phyloP scores from a whole-genome alignment of 1,140 invertebrate species.

The Caligus rogercresseyi region DNA sequence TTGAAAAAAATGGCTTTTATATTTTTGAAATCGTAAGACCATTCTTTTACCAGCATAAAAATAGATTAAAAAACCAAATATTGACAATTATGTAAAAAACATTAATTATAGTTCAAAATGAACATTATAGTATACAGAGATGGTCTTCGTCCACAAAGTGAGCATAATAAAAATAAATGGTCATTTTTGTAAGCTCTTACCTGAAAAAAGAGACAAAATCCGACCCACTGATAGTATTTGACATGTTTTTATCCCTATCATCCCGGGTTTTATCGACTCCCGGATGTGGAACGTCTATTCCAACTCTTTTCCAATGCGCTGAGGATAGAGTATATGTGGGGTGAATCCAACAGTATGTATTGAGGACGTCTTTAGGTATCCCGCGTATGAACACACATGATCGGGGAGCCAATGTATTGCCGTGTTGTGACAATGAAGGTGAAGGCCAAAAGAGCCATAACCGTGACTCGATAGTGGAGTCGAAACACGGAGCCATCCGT shows the following conservation, averaged over 20 bases:
- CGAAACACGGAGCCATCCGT: slow-evolving; percentile 36
- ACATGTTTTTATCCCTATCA: slow-evolving; percentile 24
- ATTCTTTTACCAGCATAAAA: too few relatives aligned
- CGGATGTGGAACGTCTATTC: slow-evolving; percentile 23
- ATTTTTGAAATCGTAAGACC: too few relatives aligned
- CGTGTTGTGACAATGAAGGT: slow-evolving; percentile 35
- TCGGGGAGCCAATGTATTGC: slow-evolving; percentile 37
- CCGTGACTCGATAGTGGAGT: slow-evolving; percentile 36
- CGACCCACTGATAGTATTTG: slow-evolving; percentile 29
- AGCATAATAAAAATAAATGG: too few relatives aligned
- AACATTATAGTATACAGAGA: too few relatives aligned
- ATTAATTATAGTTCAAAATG: too few relatives aligned
- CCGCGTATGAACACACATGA: slow-evolving; percentile 29
- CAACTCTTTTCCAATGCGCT: slow-evolving; percentile 20
- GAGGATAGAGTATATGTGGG: slow-evolving; percentile 28
- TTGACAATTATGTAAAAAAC: too few relatives aligned
- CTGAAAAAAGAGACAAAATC: slow-evolving; percentile 28
- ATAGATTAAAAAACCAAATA: too few relatives aligned
- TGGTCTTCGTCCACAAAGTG: too few relatives aligned
- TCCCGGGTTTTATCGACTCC: slow-evolving; percentile 24
- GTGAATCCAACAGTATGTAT: slow-evolving; percentile 34
- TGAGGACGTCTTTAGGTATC: slow-evolving; percentile 31
- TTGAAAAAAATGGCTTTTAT: too few relatives aligned
- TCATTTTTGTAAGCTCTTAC: too few relatives aligned
- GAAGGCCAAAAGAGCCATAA: slow-evolving; percentile 35